phyloP scores from a whole-genome alignment of 2,888 invertebrate genomes.

The Lissonota sp. region DNA sequence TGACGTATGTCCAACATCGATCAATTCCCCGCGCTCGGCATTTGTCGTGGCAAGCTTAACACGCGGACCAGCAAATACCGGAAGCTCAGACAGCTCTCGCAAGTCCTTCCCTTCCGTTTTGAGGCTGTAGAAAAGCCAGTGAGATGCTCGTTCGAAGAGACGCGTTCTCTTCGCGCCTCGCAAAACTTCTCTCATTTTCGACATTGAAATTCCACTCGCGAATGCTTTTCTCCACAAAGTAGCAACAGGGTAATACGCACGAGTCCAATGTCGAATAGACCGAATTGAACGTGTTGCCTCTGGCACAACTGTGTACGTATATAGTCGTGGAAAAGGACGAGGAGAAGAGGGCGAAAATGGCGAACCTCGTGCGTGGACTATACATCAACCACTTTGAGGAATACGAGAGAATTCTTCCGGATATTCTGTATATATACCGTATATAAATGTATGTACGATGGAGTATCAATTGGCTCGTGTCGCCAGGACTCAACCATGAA shows the following conservation, averaged over 20 bases:
- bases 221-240: conserved; percentile 4
- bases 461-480: conserved; percentile 61
- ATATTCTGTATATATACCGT: conserved; percentile 15
- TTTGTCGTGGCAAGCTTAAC: conserved; percentile 11
- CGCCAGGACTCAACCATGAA: conserved; percentile 22
- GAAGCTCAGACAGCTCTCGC: conserved; percentile 16
- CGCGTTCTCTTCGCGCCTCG: conserved; percentile 57
- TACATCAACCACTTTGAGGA: conserved; percentile 51
- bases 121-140: not conserved
- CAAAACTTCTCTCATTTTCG: conserved; percentile 56
- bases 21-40: conserved; percentile 69
- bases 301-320: conserved; percentile 14
- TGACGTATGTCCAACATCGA: conserved; percentile 80
- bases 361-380: conserved; percentile 52
- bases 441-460: conserved; percentile 7
- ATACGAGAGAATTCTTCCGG: conserved; percentile 54
- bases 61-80: conserved; percentile 3
- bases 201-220: conserved; percentile 77
- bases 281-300: conserved; percentile 33
- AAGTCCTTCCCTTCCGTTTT: conserved; percentile 12
- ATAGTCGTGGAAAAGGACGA: conserved; percentile 5
- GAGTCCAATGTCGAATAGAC: conserved; percentile 47
- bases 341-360: conserved; percentile 41
- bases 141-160: conserved; percentile 52
- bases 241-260: conserved; percentile 35